These are phyloP conservation scores for Micromesistius poutassou DNA, from an alignment of 2,797 vertebrate genomes.

Conservation along the genomic window DNA sequence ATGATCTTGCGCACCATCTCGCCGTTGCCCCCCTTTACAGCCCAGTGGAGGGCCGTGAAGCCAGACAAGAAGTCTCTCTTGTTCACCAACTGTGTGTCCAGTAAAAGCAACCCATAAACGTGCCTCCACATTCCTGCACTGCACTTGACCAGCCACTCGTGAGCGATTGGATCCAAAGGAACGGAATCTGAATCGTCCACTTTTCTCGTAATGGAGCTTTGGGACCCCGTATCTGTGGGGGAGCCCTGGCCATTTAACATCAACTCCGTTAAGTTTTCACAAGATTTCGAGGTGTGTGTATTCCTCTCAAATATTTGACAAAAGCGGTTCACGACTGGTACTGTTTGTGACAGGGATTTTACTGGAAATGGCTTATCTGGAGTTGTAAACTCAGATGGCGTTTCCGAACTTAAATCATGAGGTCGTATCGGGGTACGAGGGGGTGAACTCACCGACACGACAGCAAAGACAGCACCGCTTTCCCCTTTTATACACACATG, in stretches of 20 bases:
- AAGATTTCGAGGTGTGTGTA: slow-evolving; percentile 40
- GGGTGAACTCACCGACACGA: slow-evolving; percentile 67
- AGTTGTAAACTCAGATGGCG: slow-evolving; percentile 2
- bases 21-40: slow-evolving; percentile 84
- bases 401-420: not conserved
- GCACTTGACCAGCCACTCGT: slow-evolving; percentile 85
- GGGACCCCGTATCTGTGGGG: slow-evolving; percentile 56
- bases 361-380: slow-evolving; percentile 50
- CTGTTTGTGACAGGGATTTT: slow-evolving; percentile 37
- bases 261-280: slow-evolving; percentile 47
- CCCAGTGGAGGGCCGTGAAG: slow-evolving; percentile 94
- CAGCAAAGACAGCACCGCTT: slow-evolving; percentile 67
- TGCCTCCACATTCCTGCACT: slow-evolving; percentile 85
- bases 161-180: slow-evolving; percentile 80
- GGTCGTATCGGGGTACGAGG: not conserved
- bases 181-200: slow-evolving; percentile 68
- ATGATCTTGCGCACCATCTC: slow-evolving; percentile 81
- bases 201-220: slow-evolving; percentile 56
- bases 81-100: slow-evolving; percentile 74
- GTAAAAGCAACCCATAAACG: slow-evolving; percentile 78
- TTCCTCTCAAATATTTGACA: slow-evolving; percentile 29
- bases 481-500: slow-evolving; percentile 33
- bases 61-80: slow-evolving; percentile 90
- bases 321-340: not conserved
- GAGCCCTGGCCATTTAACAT: slow-evolving; percentile 42